Percentiles rank a stretch among this genome's conserved stretches.
Conservation (phyloP, 2,113 vertebrate genomes). For the Shinisaurus crocodilurus region DNA sequence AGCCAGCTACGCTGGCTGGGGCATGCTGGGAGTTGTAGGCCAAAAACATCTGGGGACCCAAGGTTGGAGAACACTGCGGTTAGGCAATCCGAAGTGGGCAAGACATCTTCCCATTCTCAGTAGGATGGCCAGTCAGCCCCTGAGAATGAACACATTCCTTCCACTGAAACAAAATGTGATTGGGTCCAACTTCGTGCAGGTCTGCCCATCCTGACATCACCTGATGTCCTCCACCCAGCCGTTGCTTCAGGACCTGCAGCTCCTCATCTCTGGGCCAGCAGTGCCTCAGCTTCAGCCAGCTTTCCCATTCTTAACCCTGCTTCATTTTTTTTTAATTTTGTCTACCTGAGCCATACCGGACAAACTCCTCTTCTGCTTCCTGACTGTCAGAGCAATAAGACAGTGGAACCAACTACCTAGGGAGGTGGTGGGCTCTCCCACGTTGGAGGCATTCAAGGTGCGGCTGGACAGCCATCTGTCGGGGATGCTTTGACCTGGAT, state of each 20-base stretch:
- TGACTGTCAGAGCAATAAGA: too few relatives aligned
- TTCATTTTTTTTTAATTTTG: background rate
- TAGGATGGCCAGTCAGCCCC: background rate
- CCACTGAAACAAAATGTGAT: background rate
- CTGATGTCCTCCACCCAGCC: background rate
- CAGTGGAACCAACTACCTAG: too few relatives aligned
- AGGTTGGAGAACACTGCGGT: too few relatives aligned
- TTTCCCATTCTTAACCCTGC: background rate
- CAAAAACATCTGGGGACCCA: too few relatives aligned
- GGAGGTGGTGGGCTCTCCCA: too few relatives aligned
- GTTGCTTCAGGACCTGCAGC: background rate
- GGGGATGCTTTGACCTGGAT: too few relatives aligned
- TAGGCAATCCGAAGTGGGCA: background rate
- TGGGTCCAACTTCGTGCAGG: background rate
- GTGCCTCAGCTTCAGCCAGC: background rate
- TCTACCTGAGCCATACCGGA: background rate
- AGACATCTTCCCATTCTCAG: background rate
- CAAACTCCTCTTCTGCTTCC: background rate
- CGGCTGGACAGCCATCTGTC: too few relatives aligned
- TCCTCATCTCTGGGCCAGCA: background rate
- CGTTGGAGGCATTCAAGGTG: too few relatives aligned
- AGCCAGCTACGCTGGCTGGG: too few relatives aligned
- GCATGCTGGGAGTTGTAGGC: too few relatives aligned
- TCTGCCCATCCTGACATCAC: background rate
- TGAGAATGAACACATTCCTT: background rate